Percentiles rank a stretch among this genome's conserved stretches.
Conservation (phyloP, 2,113 vertebrate species). For the Hypocryptadius cinnamomeus region DNA sequence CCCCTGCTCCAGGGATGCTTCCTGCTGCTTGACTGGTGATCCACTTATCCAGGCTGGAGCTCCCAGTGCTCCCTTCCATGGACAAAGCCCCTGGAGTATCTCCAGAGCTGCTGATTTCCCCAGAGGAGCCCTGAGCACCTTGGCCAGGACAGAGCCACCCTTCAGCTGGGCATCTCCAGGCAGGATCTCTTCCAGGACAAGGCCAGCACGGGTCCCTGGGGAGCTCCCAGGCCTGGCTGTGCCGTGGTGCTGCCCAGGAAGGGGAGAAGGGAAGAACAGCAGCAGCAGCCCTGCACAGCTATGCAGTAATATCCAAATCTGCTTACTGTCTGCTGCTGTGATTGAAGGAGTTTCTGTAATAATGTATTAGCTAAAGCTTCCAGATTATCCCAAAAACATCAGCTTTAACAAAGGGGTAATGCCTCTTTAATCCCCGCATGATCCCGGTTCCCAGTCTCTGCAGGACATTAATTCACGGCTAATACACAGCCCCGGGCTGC, state of each 20-base stretch:
- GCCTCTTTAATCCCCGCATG: conserved; percentile 67
- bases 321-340: conserved; percentile 64
- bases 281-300: neutral
- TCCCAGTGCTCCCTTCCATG: neutral
- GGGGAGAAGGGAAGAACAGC: neutral
- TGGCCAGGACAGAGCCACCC: neutral
- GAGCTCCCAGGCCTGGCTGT: neutral
- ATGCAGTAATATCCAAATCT: conserved; percentile 66
- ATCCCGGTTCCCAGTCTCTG: conserved; percentile 54
- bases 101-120: neutral
- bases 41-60: neutral
- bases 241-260: neutral
- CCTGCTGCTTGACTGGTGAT: neutral
- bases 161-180: neutral
- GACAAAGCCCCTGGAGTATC: neutral
- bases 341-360: conserved; percentile 70
- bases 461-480: conserved; percentile 69
- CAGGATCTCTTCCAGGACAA: neutral
- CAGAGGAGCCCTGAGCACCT: neutral
- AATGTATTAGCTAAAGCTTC: conserved; percentile 71
- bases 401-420: conserved; percentile 72
- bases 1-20: neutral
- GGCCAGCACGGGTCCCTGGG: neutral
- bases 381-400: conserved; percentile 72
- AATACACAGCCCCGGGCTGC: conserved; percentile 53